Base-by-base conservation (phyloP, 2,113 vertebrate species). In the Rhodinocichla rosea region DNA sequence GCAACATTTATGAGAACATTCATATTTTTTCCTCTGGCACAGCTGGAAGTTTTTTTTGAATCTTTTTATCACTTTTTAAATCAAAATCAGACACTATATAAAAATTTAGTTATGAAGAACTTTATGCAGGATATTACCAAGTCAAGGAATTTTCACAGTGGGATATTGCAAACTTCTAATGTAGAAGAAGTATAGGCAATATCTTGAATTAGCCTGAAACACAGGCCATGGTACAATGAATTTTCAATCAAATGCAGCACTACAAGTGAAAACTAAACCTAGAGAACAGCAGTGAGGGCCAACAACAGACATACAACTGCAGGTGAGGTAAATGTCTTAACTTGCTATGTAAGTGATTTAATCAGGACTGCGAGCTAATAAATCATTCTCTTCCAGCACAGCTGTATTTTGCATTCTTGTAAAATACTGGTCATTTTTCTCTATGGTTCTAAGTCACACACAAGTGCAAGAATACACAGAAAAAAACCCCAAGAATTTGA, bases 391-490 rank as follows among this genome's bases (percentile, higher is more conserved):
- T 75, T 63, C 20, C 32, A 79, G 13, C 16, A 28, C 7, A 50
- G 10, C 7, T 52, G n/a, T 8, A 16, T 30, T 78, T 11, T 45
- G 10, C 42, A 45, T 71, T 71, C 53, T 82, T 13, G 17, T 27
- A 45, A 88, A 79, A 44, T 6, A 67, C 4, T 32, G 9, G 3
- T 23, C 2, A 3, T 45, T 85, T 83, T 70, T n/a, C 62, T 71
- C 20, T 9, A 8, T 16, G 30, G 33, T 83, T 63, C 26, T 12
- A 68, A 75, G 30, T 55, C 10, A 33, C 3, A 14, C 20, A 39
- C 1, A 3, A 30, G 27, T 32, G 15, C 22, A 81, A 33, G 27
- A 63, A 64, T 7, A 42, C 0, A 1, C 10, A 59, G n/a, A 37
- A 52, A 76, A 21, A 55, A 85, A 11, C 1, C 10, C 9, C 14